phyloP scores from a whole-genome alignment of 2,113 vertebrate species.

The Rhynchomys soricoides region DNA sequence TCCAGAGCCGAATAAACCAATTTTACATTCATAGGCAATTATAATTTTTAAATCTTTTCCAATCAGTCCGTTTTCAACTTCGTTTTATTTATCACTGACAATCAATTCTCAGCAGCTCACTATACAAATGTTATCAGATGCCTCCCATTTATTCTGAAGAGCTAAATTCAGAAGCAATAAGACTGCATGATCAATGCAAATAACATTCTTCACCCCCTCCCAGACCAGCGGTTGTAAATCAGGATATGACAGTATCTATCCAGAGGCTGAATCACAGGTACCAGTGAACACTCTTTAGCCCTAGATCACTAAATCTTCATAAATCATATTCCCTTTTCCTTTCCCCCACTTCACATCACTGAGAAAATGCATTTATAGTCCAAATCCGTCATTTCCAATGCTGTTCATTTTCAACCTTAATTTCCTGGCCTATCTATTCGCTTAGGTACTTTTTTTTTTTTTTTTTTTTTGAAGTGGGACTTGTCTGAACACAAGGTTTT shows the following conservation, averaged over 20 bases:
- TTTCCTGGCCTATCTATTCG: constrained; percentile 50
- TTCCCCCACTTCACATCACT: constrained; percentile 43
- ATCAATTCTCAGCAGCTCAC: constrained; percentile 77
- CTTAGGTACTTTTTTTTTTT: constrained; percentile 38
- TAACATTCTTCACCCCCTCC: constrained; percentile 34
- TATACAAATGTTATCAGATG: constrained; percentile 68
- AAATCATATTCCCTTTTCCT: constrained; percentile 56
- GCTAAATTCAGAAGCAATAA: constrained; percentile 61
- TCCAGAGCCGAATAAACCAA: constrained; percentile 67
- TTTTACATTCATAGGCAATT: constrained; percentile 80
- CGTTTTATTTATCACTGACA: constrained; percentile 76
- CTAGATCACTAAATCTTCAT: constrained; percentile 63
- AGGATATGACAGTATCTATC: constrained; percentile 29
- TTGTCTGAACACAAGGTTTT: constrained; percentile 41
- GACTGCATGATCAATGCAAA: constrained; percentile 64
- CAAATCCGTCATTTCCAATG: constrained; percentile 66
- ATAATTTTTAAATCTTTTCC: constrained; percentile 68
- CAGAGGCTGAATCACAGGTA: constrained; percentile 39
- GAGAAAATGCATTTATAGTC: constrained; percentile 72
- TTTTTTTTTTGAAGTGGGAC: constrained; percentile 18
- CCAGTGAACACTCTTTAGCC: constrained; percentile 40
- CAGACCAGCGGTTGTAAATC: constrained; percentile 58
- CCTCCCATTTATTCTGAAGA: constrained; percentile 72
- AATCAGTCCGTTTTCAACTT: constrained; percentile 62
- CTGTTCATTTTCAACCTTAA: constrained; percentile 69